Conservation (phyloP, 2,113 vertebrate genomes). For the Chunga burmeisteri region DNA sequence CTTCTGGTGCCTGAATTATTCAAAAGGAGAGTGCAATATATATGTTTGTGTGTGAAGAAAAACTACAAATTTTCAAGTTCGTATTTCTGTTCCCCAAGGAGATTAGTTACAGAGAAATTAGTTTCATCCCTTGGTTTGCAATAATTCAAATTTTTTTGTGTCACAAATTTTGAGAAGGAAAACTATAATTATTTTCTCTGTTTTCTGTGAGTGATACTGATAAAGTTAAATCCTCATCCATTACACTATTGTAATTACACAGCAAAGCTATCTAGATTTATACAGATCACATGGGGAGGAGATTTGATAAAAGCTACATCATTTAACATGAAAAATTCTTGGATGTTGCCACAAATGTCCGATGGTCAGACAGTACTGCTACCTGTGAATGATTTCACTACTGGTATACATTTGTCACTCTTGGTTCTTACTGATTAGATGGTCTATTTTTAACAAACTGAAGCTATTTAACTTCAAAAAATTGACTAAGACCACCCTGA, state of each 20-base stretch:
- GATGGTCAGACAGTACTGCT: not conserved
- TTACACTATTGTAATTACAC: not conserved
- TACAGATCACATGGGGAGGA: not conserved
- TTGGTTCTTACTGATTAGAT: not conserved
- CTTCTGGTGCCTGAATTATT: not conserved
- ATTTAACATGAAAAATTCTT: not conserved
- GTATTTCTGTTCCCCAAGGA: not conserved
- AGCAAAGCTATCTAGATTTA: not conserved
- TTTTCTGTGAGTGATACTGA: not conserved
- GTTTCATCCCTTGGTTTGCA: not conserved
- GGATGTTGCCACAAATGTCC: not conserved
- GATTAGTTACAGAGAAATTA: not conserved
- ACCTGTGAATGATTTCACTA: not conserved
- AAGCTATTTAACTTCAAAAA: not conserved
- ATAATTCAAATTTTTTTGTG: not conserved
- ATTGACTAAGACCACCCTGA: not conserved
- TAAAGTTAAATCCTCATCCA: not conserved
- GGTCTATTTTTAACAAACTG: not conserved
- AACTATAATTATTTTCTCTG: not conserved
- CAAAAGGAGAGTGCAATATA: not conserved
- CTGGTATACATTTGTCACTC: not conserved
- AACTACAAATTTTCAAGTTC: not conserved
- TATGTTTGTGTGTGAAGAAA: not conserved
- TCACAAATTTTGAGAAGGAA: not conserved
- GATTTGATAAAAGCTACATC: not conserved